These are phyloP conservation scores for Martes flavigula DNA, from an alignment of 2,797 vertebrate genomes.

Conservation along the genomic window DNA sequence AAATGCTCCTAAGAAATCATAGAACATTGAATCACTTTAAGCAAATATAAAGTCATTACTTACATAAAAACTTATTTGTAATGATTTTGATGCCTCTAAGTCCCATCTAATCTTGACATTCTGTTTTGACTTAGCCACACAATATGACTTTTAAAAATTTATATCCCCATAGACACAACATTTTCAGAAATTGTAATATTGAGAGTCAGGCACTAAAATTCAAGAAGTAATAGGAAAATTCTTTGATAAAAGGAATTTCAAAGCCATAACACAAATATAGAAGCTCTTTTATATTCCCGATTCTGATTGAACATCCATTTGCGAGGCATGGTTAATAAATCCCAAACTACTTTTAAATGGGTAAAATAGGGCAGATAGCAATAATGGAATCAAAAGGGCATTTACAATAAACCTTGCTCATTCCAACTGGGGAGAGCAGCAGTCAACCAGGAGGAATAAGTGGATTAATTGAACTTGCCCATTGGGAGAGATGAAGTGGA, in stretches of 20 bases:
- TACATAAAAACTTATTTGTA: conserved; percentile 18
- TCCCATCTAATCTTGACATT: not conserved
- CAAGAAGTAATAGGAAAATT: conserved; percentile 52
- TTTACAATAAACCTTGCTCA: conserved; percentile 63
- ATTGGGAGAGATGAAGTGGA: conserved; percentile 56
- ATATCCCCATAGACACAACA: not conserved
- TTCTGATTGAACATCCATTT: conserved; percentile 64
- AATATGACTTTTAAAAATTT: conserved; percentile 14
- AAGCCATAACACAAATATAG: conserved; percentile 59
- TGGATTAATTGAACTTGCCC: conserved; percentile 76
- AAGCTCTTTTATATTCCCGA: conserved; percentile 75
- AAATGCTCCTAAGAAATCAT: not conserved
- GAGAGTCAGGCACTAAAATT: conserved; percentile 46
- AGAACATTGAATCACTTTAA: not conserved
- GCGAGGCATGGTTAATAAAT: conserved; percentile 65
- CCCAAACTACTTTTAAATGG: conserved; percentile 66
- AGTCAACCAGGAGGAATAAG: conserved; percentile 76
- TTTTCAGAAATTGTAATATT: conserved; percentile 43
- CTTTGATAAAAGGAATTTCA: conserved; percentile 61
- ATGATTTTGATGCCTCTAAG: not conserved
- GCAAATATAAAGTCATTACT: not conserved
- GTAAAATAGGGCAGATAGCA: conserved; percentile 65
- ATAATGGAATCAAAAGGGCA: conserved; percentile 74
- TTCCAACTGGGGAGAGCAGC: conserved; percentile 75
- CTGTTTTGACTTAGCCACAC: conserved; percentile 9